Evolutionary conservation across 2,888 invertebrate species (phyloP), one percentile per base, ranked within the genome.

Genomic region (Orchestes rusci): DNA sequence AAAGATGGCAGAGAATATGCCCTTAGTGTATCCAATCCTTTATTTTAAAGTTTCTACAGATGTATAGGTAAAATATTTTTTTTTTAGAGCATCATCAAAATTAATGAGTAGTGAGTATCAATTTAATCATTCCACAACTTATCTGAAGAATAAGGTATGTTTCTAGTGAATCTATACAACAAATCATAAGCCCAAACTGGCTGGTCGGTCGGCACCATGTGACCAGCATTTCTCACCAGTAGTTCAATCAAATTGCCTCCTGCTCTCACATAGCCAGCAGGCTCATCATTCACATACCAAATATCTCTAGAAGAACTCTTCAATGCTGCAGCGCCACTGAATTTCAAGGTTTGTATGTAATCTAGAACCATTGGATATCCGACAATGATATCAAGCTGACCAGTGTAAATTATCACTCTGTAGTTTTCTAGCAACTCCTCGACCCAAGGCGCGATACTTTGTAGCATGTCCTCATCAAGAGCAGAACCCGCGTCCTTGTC

Each of bases 351-450:
- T 46, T 73, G 71, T 13, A 91, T 65, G 63, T 84, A 88, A 59
- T 81, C 82, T 16, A 83, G 74, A 0, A 88, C 89, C 39, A 85
- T 61, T 0, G 88, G 86, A 64, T 87, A 86, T 0, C 88, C 86
- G 0, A 89, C 84, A 50, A 90, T 86, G 7, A 92, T 80, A 62
- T 93, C 92, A 49, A 91, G 63, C 61, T 92, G 91, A 0, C 92
- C 92, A 60, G 79, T 89, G 64, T 90, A 92, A 39, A 90, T 73
- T 29, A 90, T 73, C 10, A 88, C 75, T 62, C 73, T 71, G 57
- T 82, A 83, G 51, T 76, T 66, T 17, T 79, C 69, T 1, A 84
- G 59, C 0, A 87, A 66, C 52, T 79, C 77, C 0, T 76, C 41
- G 12, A 49, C 20, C 41, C 40, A 40, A 5, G 38, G 37, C 3